These are phyloP conservation scores for Eulemur rubriventer DNA, from an alignment of 2,797 vertebrate species.

Conservation along the genomic window DNA sequence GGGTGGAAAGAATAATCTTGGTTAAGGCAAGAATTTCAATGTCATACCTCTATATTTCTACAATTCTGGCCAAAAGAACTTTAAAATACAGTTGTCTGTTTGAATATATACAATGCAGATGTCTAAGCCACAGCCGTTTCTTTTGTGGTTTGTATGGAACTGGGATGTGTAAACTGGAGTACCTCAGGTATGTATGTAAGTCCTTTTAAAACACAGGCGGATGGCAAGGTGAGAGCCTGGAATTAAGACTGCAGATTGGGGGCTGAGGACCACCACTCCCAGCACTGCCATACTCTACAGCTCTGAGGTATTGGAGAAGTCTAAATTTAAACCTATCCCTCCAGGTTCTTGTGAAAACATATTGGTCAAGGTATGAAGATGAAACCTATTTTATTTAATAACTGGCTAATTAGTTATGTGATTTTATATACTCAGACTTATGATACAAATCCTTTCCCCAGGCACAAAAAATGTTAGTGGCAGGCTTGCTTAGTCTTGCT, in stretches of 20 bases:
- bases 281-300: background rate
- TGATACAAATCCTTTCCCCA: background rate
- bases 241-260: background rate
- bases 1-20: background rate
- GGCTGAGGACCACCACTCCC: background rate
- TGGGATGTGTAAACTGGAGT: background rate
- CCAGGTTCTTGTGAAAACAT: background rate
- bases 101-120: background rate
- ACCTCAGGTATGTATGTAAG: background rate
- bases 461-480: background rate
- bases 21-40: background rate
- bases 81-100: background rate
- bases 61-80: background rate
- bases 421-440: background rate
- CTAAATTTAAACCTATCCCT: background rate
- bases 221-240: background rate
- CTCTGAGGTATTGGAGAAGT: background rate
- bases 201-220: background rate
- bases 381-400: background rate
- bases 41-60: background rate
- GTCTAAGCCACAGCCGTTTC: background rate
- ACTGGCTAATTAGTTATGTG: background rate
- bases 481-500: background rate
- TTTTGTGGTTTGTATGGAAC: background rate
- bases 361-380: background rate